These are phyloP conservation scores for Augiades crinisus DNA, from an alignment of 2,888 invertebrate species.

Conservation along the genomic window DNA sequence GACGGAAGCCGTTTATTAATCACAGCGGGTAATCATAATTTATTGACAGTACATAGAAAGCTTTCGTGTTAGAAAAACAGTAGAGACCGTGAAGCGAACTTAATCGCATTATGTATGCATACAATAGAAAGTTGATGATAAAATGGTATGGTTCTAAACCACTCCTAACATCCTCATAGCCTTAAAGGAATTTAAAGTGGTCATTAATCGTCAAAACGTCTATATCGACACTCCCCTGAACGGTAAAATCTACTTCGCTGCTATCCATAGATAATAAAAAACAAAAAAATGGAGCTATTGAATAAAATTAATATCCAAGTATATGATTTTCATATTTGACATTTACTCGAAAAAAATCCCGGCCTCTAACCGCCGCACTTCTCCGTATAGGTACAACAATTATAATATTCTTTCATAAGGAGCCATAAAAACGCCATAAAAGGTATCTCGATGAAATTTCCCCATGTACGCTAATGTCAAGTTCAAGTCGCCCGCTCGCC, in stretches of 20 bases:
- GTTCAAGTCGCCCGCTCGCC: constrained; percentile 6
- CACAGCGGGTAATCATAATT: too few relatives aligned
- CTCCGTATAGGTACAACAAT: too few relatives aligned
- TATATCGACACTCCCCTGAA: neutral
- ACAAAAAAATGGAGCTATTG: too few relatives aligned
- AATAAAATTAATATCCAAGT: too few relatives aligned
- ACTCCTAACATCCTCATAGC: constrained; percentile 3
- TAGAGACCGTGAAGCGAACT: neutral
- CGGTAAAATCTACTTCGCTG: too few relatives aligned
- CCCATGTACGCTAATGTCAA: constrained; percentile 21
- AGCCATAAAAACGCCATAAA: constrained; percentile 5
- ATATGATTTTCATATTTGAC: too few relatives aligned
- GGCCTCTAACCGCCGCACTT: too few relatives aligned
- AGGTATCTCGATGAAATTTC: constrained; percentile 1
- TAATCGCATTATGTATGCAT: constrained; percentile 1
- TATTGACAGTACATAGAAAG: neutral
- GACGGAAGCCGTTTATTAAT: neutral
- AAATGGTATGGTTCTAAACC: neutral
- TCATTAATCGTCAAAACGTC: constrained; percentile 1
- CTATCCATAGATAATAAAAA: too few relatives aligned
- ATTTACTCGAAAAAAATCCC: too few relatives aligned
- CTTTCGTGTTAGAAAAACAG: constrained; percentile 7
- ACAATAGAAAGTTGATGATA: constrained; percentile 9
- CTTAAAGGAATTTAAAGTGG: constrained; percentile 7
- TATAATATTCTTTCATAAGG: neutral